Evolutionary conservation across 2,888 invertebrate species (phyloP).

Genomic region (Scelioninae gen. 2): DNA sequence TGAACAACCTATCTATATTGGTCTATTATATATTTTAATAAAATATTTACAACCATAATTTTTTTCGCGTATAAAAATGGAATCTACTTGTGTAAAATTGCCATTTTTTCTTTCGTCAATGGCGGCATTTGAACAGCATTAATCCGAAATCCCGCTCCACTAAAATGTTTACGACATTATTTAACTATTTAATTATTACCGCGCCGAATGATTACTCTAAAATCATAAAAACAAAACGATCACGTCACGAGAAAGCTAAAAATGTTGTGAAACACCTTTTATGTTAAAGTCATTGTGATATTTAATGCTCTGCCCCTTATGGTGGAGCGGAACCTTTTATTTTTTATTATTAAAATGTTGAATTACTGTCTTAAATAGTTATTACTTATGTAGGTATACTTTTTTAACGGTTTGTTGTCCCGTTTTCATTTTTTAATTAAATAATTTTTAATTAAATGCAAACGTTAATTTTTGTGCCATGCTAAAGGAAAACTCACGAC

Average conservation of each 20-base stretch:
- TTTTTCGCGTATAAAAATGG: conserved; percentile 28
- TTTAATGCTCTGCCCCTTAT: not conserved
- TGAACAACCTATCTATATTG: conserved; percentile 13
- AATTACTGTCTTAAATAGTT: no score
- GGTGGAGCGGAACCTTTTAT: no score
- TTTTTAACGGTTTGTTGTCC: no score
- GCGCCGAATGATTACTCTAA: conserved; percentile 3
- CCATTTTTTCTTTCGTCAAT: conserved; percentile 27
- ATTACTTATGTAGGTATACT: no score
- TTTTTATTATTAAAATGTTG: no score
- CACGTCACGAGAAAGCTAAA: not conserved
- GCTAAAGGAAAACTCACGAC: no score
- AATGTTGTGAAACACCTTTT: not conserved
- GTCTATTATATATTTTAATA: conserved; percentile 27
- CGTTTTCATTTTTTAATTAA: no score
- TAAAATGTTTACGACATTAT: conserved; percentile 34
- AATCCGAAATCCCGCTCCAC: conserved; percentile 28
- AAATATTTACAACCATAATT: conserved; percentile 44
- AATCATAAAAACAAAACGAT: conserved; percentile 23
- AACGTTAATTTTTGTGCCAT: no score
- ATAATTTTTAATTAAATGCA: no score
- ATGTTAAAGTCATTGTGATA: not conserved
- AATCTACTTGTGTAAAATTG: conserved; percentile 29
- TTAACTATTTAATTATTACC: conserved; percentile 32
- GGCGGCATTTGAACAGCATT: conserved; percentile 40